phyloP scores from a whole-genome alignment of 1,140 invertebrate species.

The Chironomus striatipennis region DNA sequence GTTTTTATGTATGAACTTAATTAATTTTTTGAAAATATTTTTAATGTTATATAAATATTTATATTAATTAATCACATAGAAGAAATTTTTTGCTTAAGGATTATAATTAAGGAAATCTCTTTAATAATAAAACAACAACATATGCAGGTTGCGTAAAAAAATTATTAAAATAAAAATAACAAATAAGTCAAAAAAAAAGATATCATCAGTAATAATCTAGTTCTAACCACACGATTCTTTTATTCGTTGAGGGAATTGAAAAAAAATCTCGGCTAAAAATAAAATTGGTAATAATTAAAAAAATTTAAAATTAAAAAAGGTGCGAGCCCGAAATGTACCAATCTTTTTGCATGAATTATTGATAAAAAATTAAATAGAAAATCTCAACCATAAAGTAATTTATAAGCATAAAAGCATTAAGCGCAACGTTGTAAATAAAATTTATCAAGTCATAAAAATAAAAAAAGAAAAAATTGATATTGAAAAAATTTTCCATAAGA shows the following conservation, averaged over 20 bases:
- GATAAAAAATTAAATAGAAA: not conserved
- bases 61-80: not conserved
- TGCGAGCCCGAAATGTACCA: not conserved
- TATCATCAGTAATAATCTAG: too few species aligned
- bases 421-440: constrained; percentile 2
- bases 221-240: too few species aligned
- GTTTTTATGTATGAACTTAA: constrained; percentile 2
- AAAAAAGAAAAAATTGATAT: not conserved
- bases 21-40: constrained; percentile 5
- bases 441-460: not conserved
- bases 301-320: not conserved
- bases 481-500: not conserved
- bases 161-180: not conserved
- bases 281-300: not conserved
- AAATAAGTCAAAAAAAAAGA: too few species aligned
- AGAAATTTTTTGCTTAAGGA: not conserved
- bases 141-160: not conserved
- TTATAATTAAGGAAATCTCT: not conserved
- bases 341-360: constrained; percentile 2
- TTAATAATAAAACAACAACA: too few species aligned
- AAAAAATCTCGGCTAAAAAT: not conserved
- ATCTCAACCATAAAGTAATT: not conserved
- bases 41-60: constrained; percentile 4
- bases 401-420: not conserved
- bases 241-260: too few species aligned